Conservation (phyloP, 2,113 vertebrate species). For the Chloroceryle aenea region DNA sequence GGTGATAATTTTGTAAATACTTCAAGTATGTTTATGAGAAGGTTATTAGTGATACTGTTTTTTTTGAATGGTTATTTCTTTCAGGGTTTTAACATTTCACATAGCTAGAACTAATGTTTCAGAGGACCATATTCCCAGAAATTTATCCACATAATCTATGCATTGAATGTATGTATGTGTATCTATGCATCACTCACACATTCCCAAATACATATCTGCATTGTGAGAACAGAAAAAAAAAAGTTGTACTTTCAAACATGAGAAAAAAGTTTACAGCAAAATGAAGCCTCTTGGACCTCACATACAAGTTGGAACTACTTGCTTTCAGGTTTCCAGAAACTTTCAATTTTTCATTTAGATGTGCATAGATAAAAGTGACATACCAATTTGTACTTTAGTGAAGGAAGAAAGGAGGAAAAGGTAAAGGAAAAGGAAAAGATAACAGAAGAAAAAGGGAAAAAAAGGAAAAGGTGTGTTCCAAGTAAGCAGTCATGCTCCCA, state of each 20-base stretch:
- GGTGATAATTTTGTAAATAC: not conserved
- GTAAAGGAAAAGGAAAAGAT: fast-evolving
- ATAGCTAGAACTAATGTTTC: not conserved
- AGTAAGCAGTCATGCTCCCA: not conserved
- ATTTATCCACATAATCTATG: not conserved
- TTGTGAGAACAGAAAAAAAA: not conserved
- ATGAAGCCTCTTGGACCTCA: not conserved
- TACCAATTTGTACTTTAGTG: not conserved
- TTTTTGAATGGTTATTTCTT: not conserved
- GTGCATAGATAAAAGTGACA: not conserved
- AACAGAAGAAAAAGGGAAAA: fast-evolving
- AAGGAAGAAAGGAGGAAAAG: not conserved
- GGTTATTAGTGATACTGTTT: not conserved
- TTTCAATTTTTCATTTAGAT: not conserved
- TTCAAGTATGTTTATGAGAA: not conserved
- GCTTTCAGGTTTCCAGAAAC: not conserved
- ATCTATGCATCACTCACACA: not conserved
- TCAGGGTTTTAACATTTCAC: not conserved
- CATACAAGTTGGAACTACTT: not conserved
- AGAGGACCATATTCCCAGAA: not conserved
- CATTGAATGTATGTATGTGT: not conserved
- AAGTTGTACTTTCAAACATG: not conserved
- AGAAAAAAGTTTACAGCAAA: not conserved
- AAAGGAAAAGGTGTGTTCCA: not conserved
- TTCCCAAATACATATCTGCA: not conserved